These are phyloP conservation scores for Anser cygnoides DNA, from an alignment of 2,113 vertebrate genomes.

Conservation along the genomic window DNA sequence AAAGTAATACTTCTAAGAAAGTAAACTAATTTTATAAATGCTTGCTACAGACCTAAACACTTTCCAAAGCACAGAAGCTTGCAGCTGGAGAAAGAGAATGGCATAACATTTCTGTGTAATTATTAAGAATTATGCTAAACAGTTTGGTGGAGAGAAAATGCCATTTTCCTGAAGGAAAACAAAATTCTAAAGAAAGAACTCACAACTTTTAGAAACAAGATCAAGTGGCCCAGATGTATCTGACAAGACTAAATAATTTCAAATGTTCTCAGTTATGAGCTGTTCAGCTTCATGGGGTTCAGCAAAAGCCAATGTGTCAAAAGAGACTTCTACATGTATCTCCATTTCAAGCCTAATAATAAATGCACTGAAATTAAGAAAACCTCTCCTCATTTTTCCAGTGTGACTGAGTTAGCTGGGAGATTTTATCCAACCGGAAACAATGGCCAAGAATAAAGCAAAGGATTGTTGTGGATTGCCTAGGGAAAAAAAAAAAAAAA, in stretches of 20 bases:
- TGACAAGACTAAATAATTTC: not conserved
- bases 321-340: not conserved
- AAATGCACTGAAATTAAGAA: not conserved
- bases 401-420: not conserved
- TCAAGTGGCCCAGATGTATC: not conserved
- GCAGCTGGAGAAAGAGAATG: slow-evolving; percentile 43
- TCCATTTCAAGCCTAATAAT: not conserved
- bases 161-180: not conserved
- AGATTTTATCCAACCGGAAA: not conserved
- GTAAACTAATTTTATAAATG: slow-evolving; percentile 20
- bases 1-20: slow-evolving; percentile 23
- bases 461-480: not conserved
- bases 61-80: not conserved
- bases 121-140: slow-evolving; percentile 28
- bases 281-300: not conserved
- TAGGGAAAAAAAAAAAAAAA: not conserved
- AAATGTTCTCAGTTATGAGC: not conserved
- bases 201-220: not conserved
- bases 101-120: not conserved
- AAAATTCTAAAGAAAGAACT: not conserved
- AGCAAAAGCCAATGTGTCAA: not conserved
- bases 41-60: slow-evolving; percentile 20
- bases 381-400: not conserved
- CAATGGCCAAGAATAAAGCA: not conserved
- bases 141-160: not conserved